Evolutionary conservation across 1,140 invertebrate genomes (phyloP).

Genomic region (Aphelenchoides fujianensis): DNA sequence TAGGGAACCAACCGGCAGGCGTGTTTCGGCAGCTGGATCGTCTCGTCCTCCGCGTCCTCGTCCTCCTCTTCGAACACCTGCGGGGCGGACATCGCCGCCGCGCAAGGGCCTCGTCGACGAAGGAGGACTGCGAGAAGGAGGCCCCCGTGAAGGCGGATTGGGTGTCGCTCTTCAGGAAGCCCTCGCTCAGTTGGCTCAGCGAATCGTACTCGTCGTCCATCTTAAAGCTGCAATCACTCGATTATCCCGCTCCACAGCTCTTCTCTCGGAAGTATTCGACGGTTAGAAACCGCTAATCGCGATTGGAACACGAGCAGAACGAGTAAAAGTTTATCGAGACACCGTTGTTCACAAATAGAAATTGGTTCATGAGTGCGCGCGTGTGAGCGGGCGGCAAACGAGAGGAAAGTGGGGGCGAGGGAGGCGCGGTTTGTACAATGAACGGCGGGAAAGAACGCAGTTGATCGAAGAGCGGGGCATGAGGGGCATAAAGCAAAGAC

Average conservation of each 20-base stretch:
- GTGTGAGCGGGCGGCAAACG: no score
- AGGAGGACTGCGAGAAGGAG: background rate
- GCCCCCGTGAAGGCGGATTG: conserved; percentile 7
- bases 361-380: background rate
- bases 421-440: background rate
- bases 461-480: no score
- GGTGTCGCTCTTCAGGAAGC: conserved; percentile 10
- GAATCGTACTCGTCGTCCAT: conserved; percentile 8
- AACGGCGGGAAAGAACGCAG: background rate
- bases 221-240: background rate
- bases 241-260: background rate
- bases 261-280: no score
- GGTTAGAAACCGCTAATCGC: no score
- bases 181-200: conserved; percentile 6
- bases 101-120: conserved; percentile 12
- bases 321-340: background rate
- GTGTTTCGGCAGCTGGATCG: conserved; percentile 51
- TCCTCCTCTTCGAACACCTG: conserved; percentile 8
- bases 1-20: conserved; percentile 66
- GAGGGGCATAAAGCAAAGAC: background rate
- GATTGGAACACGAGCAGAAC: background rate
- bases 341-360: background rate
- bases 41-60: conserved; percentile 41
- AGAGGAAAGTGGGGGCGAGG: no score
- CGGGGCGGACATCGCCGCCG: background rate